phyloP scores from a whole-genome alignment of 2,888 invertebrate genomes.

The Vanessa cardui region DNA sequence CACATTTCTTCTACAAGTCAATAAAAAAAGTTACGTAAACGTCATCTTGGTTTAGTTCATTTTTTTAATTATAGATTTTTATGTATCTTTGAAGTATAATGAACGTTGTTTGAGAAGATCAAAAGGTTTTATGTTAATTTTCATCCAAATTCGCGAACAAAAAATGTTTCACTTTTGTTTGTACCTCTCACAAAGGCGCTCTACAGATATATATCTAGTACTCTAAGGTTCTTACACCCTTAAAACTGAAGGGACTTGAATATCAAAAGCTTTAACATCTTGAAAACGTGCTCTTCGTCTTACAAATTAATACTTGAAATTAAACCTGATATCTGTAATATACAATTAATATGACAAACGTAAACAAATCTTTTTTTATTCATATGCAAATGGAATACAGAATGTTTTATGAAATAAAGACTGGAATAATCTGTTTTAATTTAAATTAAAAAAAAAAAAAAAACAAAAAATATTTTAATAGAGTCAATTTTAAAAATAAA shows the following conservation, averaged over 20 bases:
- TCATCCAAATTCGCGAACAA: background rate
- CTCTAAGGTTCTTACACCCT: constrained; percentile 23
- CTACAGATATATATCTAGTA: constrained; percentile 32
- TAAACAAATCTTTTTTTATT: too few relatives aligned
- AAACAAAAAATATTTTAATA: too few relatives aligned
- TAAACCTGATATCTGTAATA: background rate
- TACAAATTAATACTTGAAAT: background rate
- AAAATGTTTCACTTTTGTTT: constrained; percentile 9
- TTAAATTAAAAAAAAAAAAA: too few relatives aligned
- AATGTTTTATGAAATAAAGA: too few relatives aligned
- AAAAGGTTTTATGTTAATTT: constrained; percentile 7
- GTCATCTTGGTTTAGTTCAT: too few relatives aligned
- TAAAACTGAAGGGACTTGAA: constrained; percentile 25
- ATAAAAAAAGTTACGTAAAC: too few relatives aligned
- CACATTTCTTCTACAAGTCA: too few relatives aligned
- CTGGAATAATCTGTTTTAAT: too few relatives aligned
- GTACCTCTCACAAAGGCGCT: constrained; percentile 21
- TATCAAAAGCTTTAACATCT: constrained; percentile 29
- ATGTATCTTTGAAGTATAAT: background rate
- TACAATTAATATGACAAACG: background rate
- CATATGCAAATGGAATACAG: too few relatives aligned
- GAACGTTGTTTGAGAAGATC: constrained; percentile 1
- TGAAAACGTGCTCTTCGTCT: constrained; percentile 7
- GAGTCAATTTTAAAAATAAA: too few relatives aligned
- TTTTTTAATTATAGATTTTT: background rate